Evolutionary conservation across 2,888 invertebrate species (phyloP), one percentile per base, ranked within the genome.

Genomic region (Lysandra coridon): DNA sequence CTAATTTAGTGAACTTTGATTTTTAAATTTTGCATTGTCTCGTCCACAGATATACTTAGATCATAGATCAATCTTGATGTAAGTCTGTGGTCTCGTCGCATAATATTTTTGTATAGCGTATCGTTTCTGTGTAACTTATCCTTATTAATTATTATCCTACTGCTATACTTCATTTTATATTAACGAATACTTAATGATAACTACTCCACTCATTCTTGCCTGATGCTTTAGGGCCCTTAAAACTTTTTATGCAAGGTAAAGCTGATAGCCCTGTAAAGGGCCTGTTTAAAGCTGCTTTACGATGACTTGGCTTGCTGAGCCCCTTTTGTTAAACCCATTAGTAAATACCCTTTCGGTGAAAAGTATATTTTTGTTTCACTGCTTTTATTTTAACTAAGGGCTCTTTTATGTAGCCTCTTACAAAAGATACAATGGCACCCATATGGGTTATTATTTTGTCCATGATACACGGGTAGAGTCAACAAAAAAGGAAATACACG

Each of bases 301-400:
- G 69, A 69, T 37, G 33, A 37, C 69, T 69, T 5, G 12, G 69
- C 69, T 69, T 5, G 14, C 33, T 14, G 64, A 69, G 69, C 33
- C 33, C 33, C 69, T 37, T 64, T 69, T 69, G 69, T 14, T 33
- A 69, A 33, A 69, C 23, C 64, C 64, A 69, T 69, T 69, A 69
- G 64, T 69, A 14, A 69, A 69, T 69, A 33, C 33, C 69, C 69
- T 17, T 33, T 37, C 69, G 14, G 14, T 14, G 14, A 64, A 64
- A 23, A 62, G 62, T 62, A 62, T 23, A 33, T 69, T 10, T 33
- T 37, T 17, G 14, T 30, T 64, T 10, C 5, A 37, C 33, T 69
- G 5, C 33, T 14, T 69, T 37, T 33, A 69, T 69, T 37, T 37
- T 37, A 14, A 69, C 4, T 69, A 14, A 33, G 69, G 69, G 69